Evolutionary conservation across 2,113 vertebrate genomes (phyloP), one percentile per base, ranked within the genome.

Genomic region (Dasyprocta punctata): DNA sequence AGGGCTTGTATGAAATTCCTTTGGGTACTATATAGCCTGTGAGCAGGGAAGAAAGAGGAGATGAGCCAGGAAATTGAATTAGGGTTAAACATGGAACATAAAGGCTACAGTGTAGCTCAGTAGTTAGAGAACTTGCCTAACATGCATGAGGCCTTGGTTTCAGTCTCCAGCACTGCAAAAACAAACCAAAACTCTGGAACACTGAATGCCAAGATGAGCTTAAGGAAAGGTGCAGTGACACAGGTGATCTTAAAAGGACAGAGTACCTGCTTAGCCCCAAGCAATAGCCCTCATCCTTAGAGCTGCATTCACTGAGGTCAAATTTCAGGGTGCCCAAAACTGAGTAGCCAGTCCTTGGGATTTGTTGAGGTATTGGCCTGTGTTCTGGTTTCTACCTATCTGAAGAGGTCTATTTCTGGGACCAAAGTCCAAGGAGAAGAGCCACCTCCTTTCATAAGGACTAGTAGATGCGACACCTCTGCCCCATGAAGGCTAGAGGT

Each of bases 261-360:
- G 33, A 58, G 16, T 41, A 56, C 41, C 22, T 36, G 5, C 61
- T 65, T 73, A 47, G 20, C 47, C 33, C 80, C 26, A 92, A 52
- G 69, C 24, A 90, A 8, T 22, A 13, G 19, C 36, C 60, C 10
- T 73, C 28, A 47, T 60, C 63, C 65, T 86, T 85, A 92, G 30
- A 71, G 69, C 52, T 63, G 54, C 7, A n/a, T 22, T 82, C 75
- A 71, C 4, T 12, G 82, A 81, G n/a, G 60, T 30, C 91, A 90
- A 60, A 75, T 88, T 81, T 80, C 41, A 89, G 8, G 87, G n/a
- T 67, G 38, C 86, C 82, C 81, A 83, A 96, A 91, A 49, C 63
- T 52, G 16, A 13, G 52, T 54, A 91, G 19, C 28, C 82, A 41
- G 54, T 41, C 56, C 47, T 33, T 61, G 20, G 75, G 17, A 61